Evolutionary conservation across 2,888 invertebrate species (phyloP).

Genomic region (Cataglyphis livida): DNA sequence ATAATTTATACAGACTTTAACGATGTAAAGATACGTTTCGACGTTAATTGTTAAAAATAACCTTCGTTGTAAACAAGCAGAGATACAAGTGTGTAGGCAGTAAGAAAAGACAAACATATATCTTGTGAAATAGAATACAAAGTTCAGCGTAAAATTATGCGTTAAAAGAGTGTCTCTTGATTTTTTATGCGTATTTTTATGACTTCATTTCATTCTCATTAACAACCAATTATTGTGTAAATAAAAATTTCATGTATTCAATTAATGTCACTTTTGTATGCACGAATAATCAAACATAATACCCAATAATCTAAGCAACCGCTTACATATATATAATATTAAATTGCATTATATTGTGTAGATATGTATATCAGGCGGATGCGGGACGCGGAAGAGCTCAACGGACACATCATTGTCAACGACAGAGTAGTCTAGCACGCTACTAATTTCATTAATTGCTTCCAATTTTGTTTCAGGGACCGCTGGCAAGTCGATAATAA

Average conservation of each 20-base stretch:
- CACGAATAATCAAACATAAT: conserved; percentile 3
- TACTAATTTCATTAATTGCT: conserved; percentile 36
- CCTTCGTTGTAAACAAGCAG: conserved; percentile 10
- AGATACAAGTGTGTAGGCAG: not conserved
- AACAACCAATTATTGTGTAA: not conserved
- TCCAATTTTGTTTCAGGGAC: conserved; percentile 5
- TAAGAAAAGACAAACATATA: not conserved
- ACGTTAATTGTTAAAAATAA: conserved; percentile 22
- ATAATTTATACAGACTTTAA: conserved; percentile 1
- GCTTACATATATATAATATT: not conserved
- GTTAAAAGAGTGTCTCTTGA: not conserved
- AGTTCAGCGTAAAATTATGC: not conserved
- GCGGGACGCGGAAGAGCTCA: conserved; percentile 28
- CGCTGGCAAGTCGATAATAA: conserved; percentile 21
- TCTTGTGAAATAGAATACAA: not conserved
- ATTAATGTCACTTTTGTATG: not conserved
- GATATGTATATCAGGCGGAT: conserved; percentile 24
- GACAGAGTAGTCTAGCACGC: not conserved
- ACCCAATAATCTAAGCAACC: not conserved
- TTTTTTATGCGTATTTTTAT: not conserved
- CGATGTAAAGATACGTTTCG: not conserved
- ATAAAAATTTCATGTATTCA: not conserved
- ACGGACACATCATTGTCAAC: conserved; percentile 14
- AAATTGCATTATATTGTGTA: not conserved
- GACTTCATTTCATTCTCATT: not conserved